Conservation (phyloP, 1,140 invertebrate genomes). For the Aethina tumida region DNA sequence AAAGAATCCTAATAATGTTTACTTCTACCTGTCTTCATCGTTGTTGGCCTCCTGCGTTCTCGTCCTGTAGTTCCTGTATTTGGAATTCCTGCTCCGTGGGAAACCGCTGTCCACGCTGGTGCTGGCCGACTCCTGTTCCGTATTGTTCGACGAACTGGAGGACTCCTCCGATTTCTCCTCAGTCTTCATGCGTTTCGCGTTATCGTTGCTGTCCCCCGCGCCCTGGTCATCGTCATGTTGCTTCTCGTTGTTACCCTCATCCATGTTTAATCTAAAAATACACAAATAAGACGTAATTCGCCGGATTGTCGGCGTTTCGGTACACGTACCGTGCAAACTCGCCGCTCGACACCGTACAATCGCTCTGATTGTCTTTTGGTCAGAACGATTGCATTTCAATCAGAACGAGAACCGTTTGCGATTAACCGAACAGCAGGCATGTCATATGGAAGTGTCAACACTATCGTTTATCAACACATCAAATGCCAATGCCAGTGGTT, state of each 20-base stretch:
- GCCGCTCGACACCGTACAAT: no score
- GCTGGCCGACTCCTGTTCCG: slow-evolving; percentile 19
- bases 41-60: slow-evolving; percentile 11
- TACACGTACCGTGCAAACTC: no score
- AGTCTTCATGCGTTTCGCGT: slow-evolving; percentile 28
- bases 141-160: slow-evolving; percentile 22
- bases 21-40: slow-evolving; percentile 5
- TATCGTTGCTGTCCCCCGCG: slow-evolving; percentile 15
- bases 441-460: no score
- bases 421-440: no score
- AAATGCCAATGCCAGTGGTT: no score
- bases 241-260: slow-evolving; percentile 19
- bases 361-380: no score
- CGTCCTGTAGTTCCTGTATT: slow-evolving; percentile 20
- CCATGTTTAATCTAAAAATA: slow-evolving; percentile 30
- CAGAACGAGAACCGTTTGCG: no score
- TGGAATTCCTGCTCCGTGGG: slow-evolving; percentile 12
- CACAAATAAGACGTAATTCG: slow-evolving; percentile 13
- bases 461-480: no score
- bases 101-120: slow-evolving; percentile 24
- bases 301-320: no score
- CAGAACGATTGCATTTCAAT: no score
- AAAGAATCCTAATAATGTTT: no score
- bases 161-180: slow-evolving; percentile 19
- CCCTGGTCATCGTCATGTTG: slow-evolving; percentile 7